These are phyloP conservation scores for Florisuga fusca DNA, from an alignment of 2,797 vertebrate species.

Conservation along the genomic window DNA sequence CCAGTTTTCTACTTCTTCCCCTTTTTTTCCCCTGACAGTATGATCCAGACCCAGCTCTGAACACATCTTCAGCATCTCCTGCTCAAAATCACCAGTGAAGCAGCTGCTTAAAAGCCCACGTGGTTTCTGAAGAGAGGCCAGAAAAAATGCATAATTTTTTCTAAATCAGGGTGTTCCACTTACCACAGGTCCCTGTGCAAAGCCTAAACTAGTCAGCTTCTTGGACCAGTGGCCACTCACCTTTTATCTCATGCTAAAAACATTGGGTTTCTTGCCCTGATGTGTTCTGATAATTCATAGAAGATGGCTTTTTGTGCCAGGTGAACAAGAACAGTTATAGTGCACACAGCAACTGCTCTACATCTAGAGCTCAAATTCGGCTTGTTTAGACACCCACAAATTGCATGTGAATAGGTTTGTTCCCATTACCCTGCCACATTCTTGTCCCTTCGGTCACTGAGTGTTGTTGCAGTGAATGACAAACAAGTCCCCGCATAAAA, in stretches of 20 bases:
- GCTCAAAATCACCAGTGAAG: neutral
- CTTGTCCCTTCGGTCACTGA: neutral
- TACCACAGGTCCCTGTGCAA: neutral
- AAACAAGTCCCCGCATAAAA: conserved; percentile 43
- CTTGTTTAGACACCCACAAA: neutral
- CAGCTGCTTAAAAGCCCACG: neutral
- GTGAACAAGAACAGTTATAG: neutral
- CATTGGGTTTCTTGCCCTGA: neutral
- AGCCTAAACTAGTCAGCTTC: neutral
- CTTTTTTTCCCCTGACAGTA: neutral
- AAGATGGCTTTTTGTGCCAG: neutral
- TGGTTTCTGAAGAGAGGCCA: neutral
- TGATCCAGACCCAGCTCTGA: neutral
- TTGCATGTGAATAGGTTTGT: neutral
- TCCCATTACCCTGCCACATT: neutral
- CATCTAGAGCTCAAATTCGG: conserved; percentile 15
- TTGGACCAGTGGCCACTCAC: neutral
- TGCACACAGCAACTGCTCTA: neutral
- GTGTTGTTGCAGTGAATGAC: neutral
- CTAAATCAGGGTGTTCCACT: neutral
- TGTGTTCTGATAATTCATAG: neutral
- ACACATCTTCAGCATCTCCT: neutral
- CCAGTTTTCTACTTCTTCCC: neutral
- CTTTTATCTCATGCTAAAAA: neutral
- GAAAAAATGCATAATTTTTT: neutral